These are phyloP conservation scores for Acromyrmex echinatior DNA, from an alignment of 1,140 invertebrate genomes.

Conservation along the genomic window DNA sequence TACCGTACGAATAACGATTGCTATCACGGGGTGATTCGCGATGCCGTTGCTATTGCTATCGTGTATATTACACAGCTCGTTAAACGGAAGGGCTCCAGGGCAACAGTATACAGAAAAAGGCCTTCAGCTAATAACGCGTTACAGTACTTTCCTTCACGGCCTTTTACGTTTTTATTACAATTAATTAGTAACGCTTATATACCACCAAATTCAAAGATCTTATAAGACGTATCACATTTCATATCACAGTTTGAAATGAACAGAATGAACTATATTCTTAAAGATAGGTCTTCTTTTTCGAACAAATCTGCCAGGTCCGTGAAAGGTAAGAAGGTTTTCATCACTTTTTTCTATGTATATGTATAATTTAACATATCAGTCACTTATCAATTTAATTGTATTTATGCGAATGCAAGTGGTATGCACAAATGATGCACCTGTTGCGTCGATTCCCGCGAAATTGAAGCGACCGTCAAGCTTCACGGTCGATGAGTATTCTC, in stretches of 20 bases:
- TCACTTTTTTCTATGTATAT: neutral
- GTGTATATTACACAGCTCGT: conserved; percentile 10
- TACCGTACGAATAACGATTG: conserved; percentile 31
- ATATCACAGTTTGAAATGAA: no score
- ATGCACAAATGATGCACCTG: neutral
- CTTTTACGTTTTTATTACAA: neutral
- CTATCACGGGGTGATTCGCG: conserved; percentile 10
- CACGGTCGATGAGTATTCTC: conserved; percentile 46
- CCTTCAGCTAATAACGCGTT: conserved; percentile 17
- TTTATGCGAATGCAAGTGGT: neutral
- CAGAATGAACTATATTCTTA: neutral
- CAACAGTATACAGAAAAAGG: neutral
- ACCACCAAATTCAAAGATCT: neutral
- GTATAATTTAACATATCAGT: neutral
- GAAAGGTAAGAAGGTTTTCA: neutral
- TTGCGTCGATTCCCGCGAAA: neutral
- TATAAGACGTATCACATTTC: neutral
- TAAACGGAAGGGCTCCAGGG: conserved; percentile 23
- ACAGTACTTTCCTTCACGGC: neutral
- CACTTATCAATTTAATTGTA: neutral
- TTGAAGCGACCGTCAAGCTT: conserved; percentile 55
- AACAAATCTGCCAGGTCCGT: no score
- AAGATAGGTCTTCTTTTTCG: neutral
- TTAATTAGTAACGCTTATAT: conserved; percentile 15
- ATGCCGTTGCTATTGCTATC: conserved; percentile 18